A percentile compares a stretch with the other conserved stretches of the same genome.
Evolutionary conservation across 2,888 invertebrate genomes (phyloP).

Genomic region (Sarcophaga rosellei): DNA sequence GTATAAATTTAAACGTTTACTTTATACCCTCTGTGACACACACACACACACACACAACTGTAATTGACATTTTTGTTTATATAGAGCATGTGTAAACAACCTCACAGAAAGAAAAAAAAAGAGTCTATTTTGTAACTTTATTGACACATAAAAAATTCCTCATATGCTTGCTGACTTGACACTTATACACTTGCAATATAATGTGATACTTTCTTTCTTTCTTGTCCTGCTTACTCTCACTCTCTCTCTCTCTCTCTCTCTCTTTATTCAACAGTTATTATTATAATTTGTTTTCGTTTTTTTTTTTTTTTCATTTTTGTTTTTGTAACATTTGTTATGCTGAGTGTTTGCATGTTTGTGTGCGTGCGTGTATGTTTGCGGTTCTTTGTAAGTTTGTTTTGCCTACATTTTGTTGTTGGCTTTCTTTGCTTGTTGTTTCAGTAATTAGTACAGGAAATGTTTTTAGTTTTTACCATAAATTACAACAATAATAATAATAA

Average conservation of each 20-base stretch:
- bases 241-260: too few species aligned
- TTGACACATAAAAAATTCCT: conserved; percentile 51
- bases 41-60: too few species aligned
- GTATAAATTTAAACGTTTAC: neutral
- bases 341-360: neutral
- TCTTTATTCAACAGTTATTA: conserved; percentile 9
- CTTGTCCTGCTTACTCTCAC: too few species aligned
- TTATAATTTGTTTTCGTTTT: neutral
- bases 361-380: neutral
- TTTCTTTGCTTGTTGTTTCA: neutral
- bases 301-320: neutral
- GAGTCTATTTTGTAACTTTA: conserved; percentile 27
- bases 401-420: neutral
- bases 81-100: conserved; percentile 8
- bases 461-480: conserved; percentile 32
- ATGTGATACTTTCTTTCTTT: too few species aligned
- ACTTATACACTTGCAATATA: neutral
- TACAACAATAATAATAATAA: conserved; percentile 45
- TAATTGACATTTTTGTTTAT: neutral
- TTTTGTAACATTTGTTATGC: neutral
- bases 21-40: too few species aligned
- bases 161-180: conserved; percentile 38
- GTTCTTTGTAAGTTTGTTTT: neutral
- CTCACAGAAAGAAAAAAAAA: neutral
- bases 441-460: conserved; percentile 49